Conservation (phyloP, 2,113 vertebrate genomes). For the Tyto alba region DNA sequence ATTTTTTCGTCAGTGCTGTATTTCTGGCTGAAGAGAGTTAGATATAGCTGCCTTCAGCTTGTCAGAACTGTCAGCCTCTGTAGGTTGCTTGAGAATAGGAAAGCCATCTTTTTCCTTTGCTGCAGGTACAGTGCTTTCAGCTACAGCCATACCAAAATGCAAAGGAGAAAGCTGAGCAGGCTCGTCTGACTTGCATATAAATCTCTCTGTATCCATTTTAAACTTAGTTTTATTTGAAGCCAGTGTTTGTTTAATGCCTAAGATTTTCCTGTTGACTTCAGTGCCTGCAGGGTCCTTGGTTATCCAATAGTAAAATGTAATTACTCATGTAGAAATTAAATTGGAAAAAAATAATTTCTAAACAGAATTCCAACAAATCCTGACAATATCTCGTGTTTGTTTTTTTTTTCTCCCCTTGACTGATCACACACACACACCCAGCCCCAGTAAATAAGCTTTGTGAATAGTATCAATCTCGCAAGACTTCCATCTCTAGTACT, state of each 20-base stretch:
- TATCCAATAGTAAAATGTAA: background rate
- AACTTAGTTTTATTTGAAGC: background rate
- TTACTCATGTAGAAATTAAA: background rate
- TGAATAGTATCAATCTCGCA: background rate
- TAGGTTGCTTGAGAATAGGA: background rate
- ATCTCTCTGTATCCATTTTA: background rate
- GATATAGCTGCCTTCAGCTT: background rate
- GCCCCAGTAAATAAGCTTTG: background rate
- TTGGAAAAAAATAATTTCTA: background rate
- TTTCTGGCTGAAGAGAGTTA: background rate
- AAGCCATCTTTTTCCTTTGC: background rate
- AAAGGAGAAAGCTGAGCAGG: background rate
- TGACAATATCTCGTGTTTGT: background rate
- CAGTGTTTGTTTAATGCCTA: background rate
- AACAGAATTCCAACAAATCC: background rate
- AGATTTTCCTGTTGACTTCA: background rate
- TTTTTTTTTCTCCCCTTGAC: background rate
- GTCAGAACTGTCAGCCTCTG: background rate
- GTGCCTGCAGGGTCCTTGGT: background rate
- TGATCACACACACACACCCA: too few relatives aligned
- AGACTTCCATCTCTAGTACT: background rate
- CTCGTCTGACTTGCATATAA: background rate
- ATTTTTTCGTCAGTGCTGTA: background rate
- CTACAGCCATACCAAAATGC: background rate
- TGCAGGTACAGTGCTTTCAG: background rate